A percentile compares a stretch with the other conserved stretches of the same genome.
Evolutionary conservation across 2,888 invertebrate genomes (phyloP).

Genomic region (Amphipyra tragopoginis): DNA sequence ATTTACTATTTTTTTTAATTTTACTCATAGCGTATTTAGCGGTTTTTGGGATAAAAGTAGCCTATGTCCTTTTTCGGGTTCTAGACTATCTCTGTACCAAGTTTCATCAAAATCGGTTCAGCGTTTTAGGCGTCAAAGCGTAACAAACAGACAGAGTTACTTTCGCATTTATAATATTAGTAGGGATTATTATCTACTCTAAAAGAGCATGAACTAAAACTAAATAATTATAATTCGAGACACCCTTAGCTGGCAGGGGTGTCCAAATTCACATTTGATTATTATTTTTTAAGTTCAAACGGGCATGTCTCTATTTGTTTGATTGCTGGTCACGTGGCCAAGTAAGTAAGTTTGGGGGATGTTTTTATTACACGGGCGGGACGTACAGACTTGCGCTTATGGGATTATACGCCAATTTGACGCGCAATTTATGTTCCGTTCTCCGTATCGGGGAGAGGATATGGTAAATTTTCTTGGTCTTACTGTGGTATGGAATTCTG

Average conservation of each 20-base stretch:
- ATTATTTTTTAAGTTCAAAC: slow-evolving; percentile 60
- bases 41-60: no score
- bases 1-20: no score
- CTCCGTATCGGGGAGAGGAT: not conserved
- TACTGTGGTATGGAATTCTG: no score
- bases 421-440: slow-evolving; percentile 47
- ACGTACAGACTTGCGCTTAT: slow-evolving; percentile 64
- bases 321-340: slow-evolving; percentile 80
- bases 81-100: no score
- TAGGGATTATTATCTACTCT: no score
- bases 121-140: no score
- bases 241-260: slow-evolving; percentile 47
- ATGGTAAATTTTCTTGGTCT: not conserved
- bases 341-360: slow-evolving; percentile 53
- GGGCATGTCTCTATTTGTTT: slow-evolving; percentile 80
- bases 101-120: no score
- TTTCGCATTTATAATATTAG: no score
- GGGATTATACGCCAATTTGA: slow-evolving; percentile 69
- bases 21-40: no score
- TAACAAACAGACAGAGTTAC: no score
- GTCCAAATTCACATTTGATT: slow-evolving; percentile 57
- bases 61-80: no score
- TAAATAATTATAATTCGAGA: slow-evolving; percentile 48
- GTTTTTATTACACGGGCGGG: slow-evolving; percentile 70
- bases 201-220: slow-evolving; percentile 24